phyloP scores from a whole-genome alignment of 2,113 vertebrate species.

The Amazona vittata region DNA sequence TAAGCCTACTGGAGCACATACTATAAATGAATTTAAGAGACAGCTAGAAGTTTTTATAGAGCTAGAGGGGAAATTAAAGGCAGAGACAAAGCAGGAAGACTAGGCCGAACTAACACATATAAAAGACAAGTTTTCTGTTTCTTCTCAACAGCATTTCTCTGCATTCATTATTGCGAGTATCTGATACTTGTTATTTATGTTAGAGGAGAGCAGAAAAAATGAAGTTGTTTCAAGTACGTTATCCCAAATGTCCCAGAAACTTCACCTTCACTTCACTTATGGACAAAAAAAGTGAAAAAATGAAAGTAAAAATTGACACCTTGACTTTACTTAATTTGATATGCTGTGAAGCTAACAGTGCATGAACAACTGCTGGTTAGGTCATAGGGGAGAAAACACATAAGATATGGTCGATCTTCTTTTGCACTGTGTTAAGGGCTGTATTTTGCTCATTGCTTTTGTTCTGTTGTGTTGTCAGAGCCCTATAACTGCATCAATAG shows the following conservation, averaged over 20 bases:
- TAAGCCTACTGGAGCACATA: conserved; percentile 57
- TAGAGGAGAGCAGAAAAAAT: background rate
- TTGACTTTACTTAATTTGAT: background rate
- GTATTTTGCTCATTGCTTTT: background rate
- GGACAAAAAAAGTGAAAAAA: background rate
- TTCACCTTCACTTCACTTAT: background rate
- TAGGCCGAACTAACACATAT: background rate
- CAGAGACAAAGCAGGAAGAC: conserved; percentile 38
- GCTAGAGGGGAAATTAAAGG: conserved; percentile 57
- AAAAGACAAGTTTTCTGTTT: conserved; percentile 41
- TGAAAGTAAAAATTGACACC: background rate
- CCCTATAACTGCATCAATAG: background rate
- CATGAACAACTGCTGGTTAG: background rate
- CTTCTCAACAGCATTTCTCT: conserved; percentile 10
- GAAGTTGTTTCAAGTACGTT: background rate
- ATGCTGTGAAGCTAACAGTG: background rate
- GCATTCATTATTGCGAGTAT: conserved; percentile 9
- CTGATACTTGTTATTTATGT: conserved; percentile 42
- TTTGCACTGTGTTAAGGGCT: background rate
- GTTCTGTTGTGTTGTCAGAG: background rate
- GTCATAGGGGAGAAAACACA: background rate
- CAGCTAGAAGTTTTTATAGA: conserved; percentile 56
- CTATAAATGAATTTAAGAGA: conserved; percentile 67
- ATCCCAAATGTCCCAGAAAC: background rate
- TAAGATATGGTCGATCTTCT: background rate